Base-by-base conservation (phyloP, 2,888 invertebrate genomes). In the Caenorhabditis afra region DNA sequence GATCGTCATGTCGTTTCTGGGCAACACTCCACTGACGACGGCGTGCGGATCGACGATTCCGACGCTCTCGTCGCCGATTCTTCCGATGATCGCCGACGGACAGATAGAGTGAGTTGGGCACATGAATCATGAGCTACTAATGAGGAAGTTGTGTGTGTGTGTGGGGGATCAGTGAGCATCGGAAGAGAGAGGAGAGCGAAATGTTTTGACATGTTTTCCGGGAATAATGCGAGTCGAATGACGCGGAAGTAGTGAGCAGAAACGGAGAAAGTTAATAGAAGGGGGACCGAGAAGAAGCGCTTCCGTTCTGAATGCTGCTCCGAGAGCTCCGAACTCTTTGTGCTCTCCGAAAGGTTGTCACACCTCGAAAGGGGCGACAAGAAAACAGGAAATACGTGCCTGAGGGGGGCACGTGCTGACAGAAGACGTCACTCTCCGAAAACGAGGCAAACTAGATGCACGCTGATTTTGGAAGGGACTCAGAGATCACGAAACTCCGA, bases 1-100 rank as follows among this genome's bases (percentile, higher is more conserved):
- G 16, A 77, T 77, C 20, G 67, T 77, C 18, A 65, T 71, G 65
- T 77, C 77, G 10, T 53, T 77, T 16, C 61, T 77, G 4, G 70
- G 77, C 11, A 65, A 44, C 52, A 73, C 73, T 35, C 73, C 29
- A 3, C 3, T 29, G 3, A 5, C 73, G 44, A 74, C 65, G 35
- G 41, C 7, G 7, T 18, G 23, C 14, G 58, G 8, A 10, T 7
- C 61, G 37, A 18, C 70, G 29, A 64, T 65, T 53, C 41, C 68
- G 5, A 35, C 67, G 39, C 62, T 71, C 37, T 47, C 62, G 4
- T 71, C 71, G 20, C 71, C 71, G 39, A 71, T 62, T 20, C 57
- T 71, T 37, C 62, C 64, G 39, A 22, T 64, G 57, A 41, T 57
- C 14, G 22, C 62, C 23, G 62, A 62, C 5, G 29, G 59, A 35